phyloP scores from a whole-genome alignment of 1,140 invertebrate species.

The Bombus consobrinus region DNA sequence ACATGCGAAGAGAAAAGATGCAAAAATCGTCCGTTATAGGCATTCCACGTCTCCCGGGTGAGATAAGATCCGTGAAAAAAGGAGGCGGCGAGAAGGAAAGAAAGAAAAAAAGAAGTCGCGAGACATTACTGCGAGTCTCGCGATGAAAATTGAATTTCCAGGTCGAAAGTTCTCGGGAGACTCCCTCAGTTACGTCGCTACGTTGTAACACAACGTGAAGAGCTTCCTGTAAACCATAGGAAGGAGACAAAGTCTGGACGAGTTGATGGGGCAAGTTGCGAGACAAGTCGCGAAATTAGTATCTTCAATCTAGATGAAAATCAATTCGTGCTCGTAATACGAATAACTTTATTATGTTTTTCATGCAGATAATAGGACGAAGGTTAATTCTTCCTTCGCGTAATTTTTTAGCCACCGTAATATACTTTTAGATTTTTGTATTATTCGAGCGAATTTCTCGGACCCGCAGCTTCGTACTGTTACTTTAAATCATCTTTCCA shows the following conservation, averaged over 20 bases:
- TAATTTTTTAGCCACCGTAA: no score
- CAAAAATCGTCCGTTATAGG: conserved; percentile 44
- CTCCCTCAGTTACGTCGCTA: conserved; percentile 51
- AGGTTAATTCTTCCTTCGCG: not conserved
- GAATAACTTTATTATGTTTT: not conserved
- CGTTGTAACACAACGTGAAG: conserved; percentile 38
- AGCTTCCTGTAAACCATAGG: conserved; percentile 40
- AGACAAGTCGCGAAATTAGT: conserved; percentile 32
- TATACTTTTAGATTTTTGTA: not conserved
- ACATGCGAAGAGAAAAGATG: conserved; percentile 14
- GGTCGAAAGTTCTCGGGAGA: conserved; percentile 69
- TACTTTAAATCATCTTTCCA: conserved; percentile 2
- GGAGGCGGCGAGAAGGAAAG: not conserved
- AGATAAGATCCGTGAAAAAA: conserved; percentile 63
- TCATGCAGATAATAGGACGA: no score
- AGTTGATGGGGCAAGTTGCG: conserved; percentile 10
- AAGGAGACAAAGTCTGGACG: conserved; percentile 20
- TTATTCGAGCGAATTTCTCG: not conserved
- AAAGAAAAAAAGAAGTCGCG: conserved; percentile 47
- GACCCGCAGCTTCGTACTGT: not conserved
- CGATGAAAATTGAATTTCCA: conserved; percentile 70
- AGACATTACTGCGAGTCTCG: conserved; percentile 53
- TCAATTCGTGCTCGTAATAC: not conserved
- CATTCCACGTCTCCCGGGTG: conserved; percentile 51
- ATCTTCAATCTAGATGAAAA: not conserved